Evolutionary conservation across 2,888 invertebrate species (phyloP).

Genomic region (Plagodis pulveraria): DNA sequence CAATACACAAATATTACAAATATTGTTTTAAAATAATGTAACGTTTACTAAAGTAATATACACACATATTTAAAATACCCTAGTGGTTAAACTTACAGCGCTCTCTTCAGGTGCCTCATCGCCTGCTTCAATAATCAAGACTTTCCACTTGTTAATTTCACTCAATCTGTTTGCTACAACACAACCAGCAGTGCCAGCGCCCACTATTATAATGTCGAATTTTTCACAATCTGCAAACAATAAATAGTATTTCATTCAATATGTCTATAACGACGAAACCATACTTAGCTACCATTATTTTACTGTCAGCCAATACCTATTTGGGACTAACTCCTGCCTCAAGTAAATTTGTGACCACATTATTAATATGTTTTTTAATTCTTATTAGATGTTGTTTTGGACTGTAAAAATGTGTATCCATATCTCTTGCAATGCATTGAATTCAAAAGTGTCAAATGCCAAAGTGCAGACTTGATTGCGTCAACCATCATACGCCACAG

Average conservation of each 20-base stretch:
- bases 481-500: too few species aligned
- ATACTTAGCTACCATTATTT: too few species aligned
- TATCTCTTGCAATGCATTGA: too few species aligned
- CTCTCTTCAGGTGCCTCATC: slow-evolving; percentile 38
- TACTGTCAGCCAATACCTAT: too few species aligned
- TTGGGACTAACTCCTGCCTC: too few species aligned
- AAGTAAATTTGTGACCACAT: too few species aligned
- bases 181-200: slow-evolving; percentile 86
- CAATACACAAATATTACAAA: slow-evolving; percentile 8
- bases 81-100: slow-evolving; percentile 33
- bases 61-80: not conserved
- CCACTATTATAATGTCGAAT: slow-evolving; percentile 83
- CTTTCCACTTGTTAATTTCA: slow-evolving; percentile 48
- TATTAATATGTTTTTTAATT: too few species aligned
- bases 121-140: slow-evolving; percentile 43
- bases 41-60: not conserved
- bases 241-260: not conserved
- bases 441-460: too few species aligned
- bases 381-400: too few species aligned
- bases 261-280: not conserved
- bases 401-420: too few species aligned
- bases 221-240: slow-evolving; percentile 35
- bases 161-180: slow-evolving; percentile 83
- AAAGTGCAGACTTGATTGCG: too few species aligned
- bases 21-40: not conserved